Evolutionary conservation across 1,140 invertebrate genomes (phyloP).

Genomic region (Daktulosphaira vitifoliae): DNA sequence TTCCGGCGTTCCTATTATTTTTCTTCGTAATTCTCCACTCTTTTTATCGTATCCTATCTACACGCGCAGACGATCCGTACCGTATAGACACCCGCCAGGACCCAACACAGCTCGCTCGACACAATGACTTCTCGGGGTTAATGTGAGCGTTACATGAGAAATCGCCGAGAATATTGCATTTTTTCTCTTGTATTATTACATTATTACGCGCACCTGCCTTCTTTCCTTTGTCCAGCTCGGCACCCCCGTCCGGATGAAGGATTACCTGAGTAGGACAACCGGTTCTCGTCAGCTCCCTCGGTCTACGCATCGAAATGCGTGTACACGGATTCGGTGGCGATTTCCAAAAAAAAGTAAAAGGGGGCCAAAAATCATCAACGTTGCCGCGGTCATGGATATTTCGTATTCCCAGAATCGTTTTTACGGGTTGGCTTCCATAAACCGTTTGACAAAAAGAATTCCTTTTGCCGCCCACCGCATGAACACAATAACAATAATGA

Average conservation of each 20-base stretch:
- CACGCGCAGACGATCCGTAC: background rate
- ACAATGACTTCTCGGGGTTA: too few species aligned
- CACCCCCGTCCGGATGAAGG: constrained; percentile 21
- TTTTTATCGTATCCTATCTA: background rate
- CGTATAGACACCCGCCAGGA: too few species aligned
- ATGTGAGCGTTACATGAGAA: too few species aligned
- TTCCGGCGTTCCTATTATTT: too few species aligned
- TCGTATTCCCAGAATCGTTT: background rate
- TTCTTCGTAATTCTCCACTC: too few species aligned
- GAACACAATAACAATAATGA: too few species aligned
- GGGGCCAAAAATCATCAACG: background rate
- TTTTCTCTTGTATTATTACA: too few species aligned
- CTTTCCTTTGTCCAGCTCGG: too few species aligned
- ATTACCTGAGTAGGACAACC: background rate
- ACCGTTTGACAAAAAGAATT: background rate
- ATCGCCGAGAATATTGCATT: too few species aligned
- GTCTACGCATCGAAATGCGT: background rate
- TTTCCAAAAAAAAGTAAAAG: background rate
- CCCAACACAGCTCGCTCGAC: too few species aligned
- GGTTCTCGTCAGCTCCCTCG: constrained; percentile 1
- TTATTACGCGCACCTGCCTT: too few species aligned
- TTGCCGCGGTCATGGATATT: background rate
- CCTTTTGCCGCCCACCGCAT: background rate
- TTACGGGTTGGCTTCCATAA: too few species aligned
- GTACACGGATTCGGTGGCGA: constrained; percentile 4